Base-by-base conservation (phyloP, 2,888 invertebrate species). In the Epinotia nisella region DNA sequence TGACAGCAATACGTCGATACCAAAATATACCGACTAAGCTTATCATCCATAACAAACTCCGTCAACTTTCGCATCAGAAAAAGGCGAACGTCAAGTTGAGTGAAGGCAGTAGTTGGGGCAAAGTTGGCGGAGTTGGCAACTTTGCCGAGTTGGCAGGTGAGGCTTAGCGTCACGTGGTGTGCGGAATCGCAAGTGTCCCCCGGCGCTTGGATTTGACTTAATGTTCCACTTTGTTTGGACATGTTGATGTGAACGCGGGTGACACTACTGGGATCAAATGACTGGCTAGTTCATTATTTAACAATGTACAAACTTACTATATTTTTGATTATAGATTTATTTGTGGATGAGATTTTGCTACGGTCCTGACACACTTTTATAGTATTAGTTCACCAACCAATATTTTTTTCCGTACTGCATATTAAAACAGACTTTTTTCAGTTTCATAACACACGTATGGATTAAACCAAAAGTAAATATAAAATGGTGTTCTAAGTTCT, bases 81-180 rank as follows among this genome's bases (percentile, higher is more conserved):
- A 73, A 68, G 62, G 21, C 39, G 67, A 64, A 68, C 51, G 68
- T 15, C 41, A 71, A 71, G 65, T 72, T 72, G 66, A 21, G 53
- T 60, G 68, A 69, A 53, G 65, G 60, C 53, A 51, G 39, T 51
- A 61, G 67, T 67, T 59, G 64, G 56, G 56, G 45, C 15, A 15
- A n/a, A 59, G 65, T 71, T 65, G 71, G 49, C 39, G 24, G 51
- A 65, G 71, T 71, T 71, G 69, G 61, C 60, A 59, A 49, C n/a
- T 49, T 49, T 49, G 49, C 49, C 35, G 24, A 59, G 68, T 61
- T 69, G 72, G 61, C 72, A 72, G 72, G 72, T 72, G 67, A 21
- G 61, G 67, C 72, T 72, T 68, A 72, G 61, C 67, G 71, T 61
- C 67, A 61, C 72, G 67, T 66, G 66, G 60, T 17, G 71, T 61